phyloP scores from a whole-genome alignment of 2,113 vertebrate species.

The Podarcis raffonei region DNA sequence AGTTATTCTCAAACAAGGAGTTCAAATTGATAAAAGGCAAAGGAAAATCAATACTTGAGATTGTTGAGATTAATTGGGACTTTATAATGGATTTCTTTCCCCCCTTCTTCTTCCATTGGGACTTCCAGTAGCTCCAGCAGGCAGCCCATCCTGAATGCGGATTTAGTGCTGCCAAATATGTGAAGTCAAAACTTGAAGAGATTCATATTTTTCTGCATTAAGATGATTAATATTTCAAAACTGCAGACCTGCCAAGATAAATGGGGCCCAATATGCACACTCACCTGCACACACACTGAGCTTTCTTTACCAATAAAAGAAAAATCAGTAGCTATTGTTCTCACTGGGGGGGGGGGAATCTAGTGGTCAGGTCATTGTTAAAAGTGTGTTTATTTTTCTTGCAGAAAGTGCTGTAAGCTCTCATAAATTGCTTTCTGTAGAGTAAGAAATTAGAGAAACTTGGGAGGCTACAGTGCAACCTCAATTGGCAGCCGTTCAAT shows the following conservation, averaged over 20 bases:
- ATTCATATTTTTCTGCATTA: neutral
- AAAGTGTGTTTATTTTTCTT: neutral
- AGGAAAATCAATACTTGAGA: slow-evolving; percentile 55
- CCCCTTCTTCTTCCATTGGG: neutral
- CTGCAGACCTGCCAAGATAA: neutral
- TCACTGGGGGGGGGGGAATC: too few relatives aligned
- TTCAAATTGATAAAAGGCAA: slow-evolving; percentile 52
- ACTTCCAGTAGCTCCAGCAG: slow-evolving; percentile 31
- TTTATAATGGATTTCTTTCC: slow-evolving; percentile 37
- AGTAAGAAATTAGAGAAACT: neutral
- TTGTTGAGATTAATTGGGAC: slow-evolving; percentile 52
- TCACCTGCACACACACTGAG: neutral
- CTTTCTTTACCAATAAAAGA: neutral
- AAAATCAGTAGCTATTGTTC: neutral
- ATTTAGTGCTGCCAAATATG: neutral
- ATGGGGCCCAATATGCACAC: neutral
- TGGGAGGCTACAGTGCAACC: neutral
- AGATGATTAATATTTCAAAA: neutral
- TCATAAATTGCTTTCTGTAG: neutral
- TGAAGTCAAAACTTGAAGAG: neutral
- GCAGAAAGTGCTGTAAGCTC: neutral
- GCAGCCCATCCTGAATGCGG: neutral
- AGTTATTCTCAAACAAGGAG: slow-evolving; percentile 59
- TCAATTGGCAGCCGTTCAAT: neutral
- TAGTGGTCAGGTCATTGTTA: neutral